Evolutionary conservation across 2,888 invertebrate species (phyloP).

Genomic region (Eupeodes luniger): DNA sequence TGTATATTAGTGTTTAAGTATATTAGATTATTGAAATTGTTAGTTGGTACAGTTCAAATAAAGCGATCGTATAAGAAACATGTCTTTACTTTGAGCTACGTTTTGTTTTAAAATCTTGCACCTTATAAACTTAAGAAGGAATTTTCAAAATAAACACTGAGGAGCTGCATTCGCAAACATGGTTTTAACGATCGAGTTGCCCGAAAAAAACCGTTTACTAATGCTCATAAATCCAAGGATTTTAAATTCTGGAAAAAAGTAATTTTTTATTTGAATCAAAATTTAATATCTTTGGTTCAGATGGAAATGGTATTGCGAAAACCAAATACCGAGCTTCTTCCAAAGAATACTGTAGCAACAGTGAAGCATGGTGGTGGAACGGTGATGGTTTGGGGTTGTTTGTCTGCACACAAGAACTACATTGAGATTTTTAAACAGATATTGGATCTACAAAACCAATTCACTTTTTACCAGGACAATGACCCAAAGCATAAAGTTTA

Average conservation of each 20-base stretch:
- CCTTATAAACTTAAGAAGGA: slow-evolving; percentile 31
- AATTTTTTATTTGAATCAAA: slow-evolving; percentile 74
- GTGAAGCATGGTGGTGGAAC: too few relatives aligned
- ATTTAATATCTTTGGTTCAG: slow-evolving; percentile 56
- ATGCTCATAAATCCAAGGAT: slow-evolving; percentile 54
- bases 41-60: too few relatives aligned
- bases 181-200: slow-evolving; percentile 37
- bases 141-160: slow-evolving; percentile 5
- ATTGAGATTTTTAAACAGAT: too few relatives aligned
- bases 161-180: slow-evolving; percentile 3
- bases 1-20: too few relatives aligned
- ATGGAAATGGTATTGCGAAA: slow-evolving; percentile 75
- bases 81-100: too few relatives aligned
- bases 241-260: slow-evolving; percentile 37
- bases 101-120: too few relatives aligned
- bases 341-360: too few relatives aligned
- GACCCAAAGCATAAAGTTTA: slow-evolving; percentile 57
- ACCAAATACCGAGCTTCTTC: slow-evolving; percentile 29
- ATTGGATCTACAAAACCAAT: slow-evolving; percentile 30
- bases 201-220: slow-evolving; percentile 20
- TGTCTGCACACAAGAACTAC: too few relatives aligned
- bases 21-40: too few relatives aligned
- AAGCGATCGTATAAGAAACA: too few relatives aligned
- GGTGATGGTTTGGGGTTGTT: slow-evolving; percentile 52
- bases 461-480: slow-evolving; percentile 59